A percentile compares a stretch with the other conserved stretches of the same genome.
Evolutionary conservation across 1,140 invertebrate genomes (phyloP).

Genomic region (Bombus vancouverensis): DNA sequence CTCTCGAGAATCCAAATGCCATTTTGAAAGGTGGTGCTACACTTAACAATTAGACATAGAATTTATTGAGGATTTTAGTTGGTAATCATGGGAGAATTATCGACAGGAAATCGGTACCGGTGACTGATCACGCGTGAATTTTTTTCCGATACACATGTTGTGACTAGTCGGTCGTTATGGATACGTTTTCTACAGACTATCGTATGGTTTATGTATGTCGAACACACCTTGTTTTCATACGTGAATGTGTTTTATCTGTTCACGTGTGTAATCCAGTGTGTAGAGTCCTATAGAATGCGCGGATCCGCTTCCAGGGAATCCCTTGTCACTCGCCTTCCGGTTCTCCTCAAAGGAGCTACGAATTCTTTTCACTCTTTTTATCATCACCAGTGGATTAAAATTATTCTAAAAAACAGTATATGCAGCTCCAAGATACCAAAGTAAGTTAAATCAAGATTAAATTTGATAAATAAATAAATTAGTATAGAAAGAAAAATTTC

Average conservation of each 20-base stretch:
- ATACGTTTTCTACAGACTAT: conserved; percentile 57
- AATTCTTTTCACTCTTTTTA: neutral
- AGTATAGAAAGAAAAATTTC: neutral
- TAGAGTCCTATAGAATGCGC: conserved; percentile 40
- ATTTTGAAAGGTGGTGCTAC: neutral
- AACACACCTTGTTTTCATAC: conserved; percentile 56
- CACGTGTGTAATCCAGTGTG: conserved; percentile 39
- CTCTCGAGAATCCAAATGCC: neutral
- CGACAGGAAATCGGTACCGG: conserved; percentile 38
- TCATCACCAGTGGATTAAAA: no score
- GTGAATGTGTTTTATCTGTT: conserved; percentile 7
- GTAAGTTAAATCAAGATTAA: conserved; percentile 1
- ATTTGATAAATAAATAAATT: neutral
- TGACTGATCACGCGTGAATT: conserved; percentile 63
- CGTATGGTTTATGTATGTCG: conserved; percentile 36
- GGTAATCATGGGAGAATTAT: neutral
- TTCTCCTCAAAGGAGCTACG: conserved; percentile 48
- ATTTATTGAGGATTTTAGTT: no score
- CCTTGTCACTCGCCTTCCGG: conserved; percentile 64
- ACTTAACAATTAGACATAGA: neutral
- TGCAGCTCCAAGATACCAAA: neutral
- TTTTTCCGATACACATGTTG: conserved; percentile 63
- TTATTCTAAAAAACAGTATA: neutral
- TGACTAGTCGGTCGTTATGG: conserved; percentile 72
- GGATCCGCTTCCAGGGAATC: conserved; percentile 37